Evolutionary conservation across 2,888 invertebrate species (phyloP).

Genomic region (Iphiclides podalirius): DNA sequence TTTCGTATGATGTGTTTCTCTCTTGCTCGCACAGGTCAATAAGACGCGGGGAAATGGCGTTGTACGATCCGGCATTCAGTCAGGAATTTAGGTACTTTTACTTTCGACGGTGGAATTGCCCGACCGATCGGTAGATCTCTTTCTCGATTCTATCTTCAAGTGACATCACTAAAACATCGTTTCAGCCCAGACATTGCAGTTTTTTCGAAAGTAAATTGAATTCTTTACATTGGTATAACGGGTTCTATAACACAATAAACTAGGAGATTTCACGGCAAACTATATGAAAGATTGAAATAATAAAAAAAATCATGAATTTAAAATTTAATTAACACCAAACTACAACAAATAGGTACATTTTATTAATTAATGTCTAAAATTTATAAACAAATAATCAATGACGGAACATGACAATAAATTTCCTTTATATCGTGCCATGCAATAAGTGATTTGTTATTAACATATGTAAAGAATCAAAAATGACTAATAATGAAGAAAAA

Average conservation of each 20-base stretch:
- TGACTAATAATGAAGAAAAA: too few relatives aligned
- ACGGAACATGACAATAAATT: too few relatives aligned
- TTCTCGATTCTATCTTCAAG: background rate
- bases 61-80: slow-evolving; percentile 7
- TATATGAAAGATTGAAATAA: slow-evolving; percentile 1
- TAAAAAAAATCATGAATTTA: background rate
- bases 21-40: slow-evolving; percentile 20
- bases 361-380: too few relatives aligned
- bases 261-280: slow-evolving; percentile 1
- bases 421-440: too few relatives aligned
- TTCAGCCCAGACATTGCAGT: background rate
- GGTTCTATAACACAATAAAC: slow-evolving; percentile 17
- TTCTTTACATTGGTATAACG: background rate
- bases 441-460: too few relatives aligned
- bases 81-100: slow-evolving; percentile 12
- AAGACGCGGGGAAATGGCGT: slow-evolving; percentile 8
- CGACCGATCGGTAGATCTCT: slow-evolving; percentile 10
- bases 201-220: background rate
- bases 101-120: slow-evolving; percentile 5
- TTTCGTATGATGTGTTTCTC: slow-evolving; percentile 1
- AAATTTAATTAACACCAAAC: background rate
- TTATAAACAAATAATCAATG: too few relatives aligned
- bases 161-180: background rate
- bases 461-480: too few relatives aligned
- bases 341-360: too few relatives aligned